These are phyloP conservation scores for Alaudala cheleensis DNA, from an alignment of 2,113 vertebrate species.

Conservation along the genomic window DNA sequence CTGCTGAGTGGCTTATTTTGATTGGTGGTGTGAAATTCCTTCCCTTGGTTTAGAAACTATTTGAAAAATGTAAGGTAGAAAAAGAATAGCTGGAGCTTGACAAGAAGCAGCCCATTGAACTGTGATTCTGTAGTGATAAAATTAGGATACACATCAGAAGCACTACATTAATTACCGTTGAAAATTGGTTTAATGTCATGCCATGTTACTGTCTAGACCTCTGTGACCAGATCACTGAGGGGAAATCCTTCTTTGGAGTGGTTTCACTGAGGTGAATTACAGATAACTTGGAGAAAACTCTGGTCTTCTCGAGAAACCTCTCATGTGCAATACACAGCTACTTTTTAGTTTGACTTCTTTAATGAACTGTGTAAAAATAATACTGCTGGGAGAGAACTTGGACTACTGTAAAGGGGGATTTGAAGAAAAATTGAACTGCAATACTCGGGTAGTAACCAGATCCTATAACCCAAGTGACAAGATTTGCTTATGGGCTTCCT, in stretches of 20 bases:
- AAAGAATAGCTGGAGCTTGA: background rate
- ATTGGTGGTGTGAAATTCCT: slow-evolving; percentile 16
- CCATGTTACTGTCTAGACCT: background rate
- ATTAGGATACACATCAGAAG: background rate
- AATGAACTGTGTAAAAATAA: background rate
- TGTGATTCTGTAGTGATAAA: background rate
- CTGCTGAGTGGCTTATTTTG: slow-evolving; percentile 32
- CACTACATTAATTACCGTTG: background rate
- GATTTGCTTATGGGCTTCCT: background rate
- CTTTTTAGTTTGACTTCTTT: background rate
- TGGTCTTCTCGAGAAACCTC: background rate
- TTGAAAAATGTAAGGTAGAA: background rate
- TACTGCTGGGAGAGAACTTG: background rate
- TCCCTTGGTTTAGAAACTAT: background rate
- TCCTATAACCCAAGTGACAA: background rate
- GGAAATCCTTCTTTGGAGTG: background rate
- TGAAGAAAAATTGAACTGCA: background rate
- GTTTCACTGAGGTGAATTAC: background rate
- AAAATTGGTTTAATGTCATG: background rate
- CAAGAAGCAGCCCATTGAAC: background rate
- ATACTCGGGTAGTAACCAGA: background rate
- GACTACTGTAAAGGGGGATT: background rate
- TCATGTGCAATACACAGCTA: background rate
- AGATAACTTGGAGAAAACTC: background rate
- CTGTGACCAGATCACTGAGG: background rate